phyloP scores from a whole-genome alignment of 2,888 invertebrate species.

The Diadegma fenestrale region DNA sequence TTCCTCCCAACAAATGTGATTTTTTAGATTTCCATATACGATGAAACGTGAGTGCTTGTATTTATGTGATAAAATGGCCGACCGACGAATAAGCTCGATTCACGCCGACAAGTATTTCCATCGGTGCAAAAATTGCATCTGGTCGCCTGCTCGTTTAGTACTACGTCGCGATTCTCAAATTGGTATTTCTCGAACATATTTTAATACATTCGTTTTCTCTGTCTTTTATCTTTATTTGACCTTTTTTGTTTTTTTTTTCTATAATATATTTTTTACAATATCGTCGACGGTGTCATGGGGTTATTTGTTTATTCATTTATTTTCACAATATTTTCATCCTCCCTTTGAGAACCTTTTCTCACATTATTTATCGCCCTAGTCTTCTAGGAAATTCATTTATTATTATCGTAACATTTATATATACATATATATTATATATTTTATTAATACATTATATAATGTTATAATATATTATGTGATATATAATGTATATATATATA shows the following conservation, averaged over 20 bases:
- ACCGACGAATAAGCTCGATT: slow-evolving; percentile 60
- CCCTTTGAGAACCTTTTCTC: slow-evolving; percentile 27
- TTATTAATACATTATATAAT: slow-evolving; percentile 50
- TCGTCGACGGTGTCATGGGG: slow-evolving; percentile 34
- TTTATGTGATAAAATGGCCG: slow-evolving; percentile 11
- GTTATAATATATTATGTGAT: slow-evolving; percentile 39
- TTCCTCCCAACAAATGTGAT: neutral
- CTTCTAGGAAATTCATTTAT: slow-evolving; percentile 62
- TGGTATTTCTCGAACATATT: slow-evolving; percentile 21
- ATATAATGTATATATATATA: slow-evolving; percentile 51
- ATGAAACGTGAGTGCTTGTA: neutral
- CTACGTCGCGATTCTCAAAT: slow-evolving; percentile 4
- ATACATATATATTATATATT: slow-evolving; percentile 46
- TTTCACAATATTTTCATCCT: slow-evolving; percentile 39
- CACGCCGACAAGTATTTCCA: slow-evolving; percentile 41
- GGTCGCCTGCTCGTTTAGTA: slow-evolving; percentile 1
- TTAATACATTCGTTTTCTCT: slow-evolving; percentile 35
- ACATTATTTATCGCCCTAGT: slow-evolving; percentile 36
- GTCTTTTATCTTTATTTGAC: neutral
- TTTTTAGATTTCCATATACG: neutral
- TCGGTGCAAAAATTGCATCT: slow-evolving; percentile 32
- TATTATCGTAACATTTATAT: slow-evolving; percentile 52
- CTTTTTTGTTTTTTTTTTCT: slow-evolving; percentile 41
- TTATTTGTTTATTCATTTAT: slow-evolving; percentile 5
- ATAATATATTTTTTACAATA: slow-evolving; percentile 54